Evolutionary conservation across 2,888 invertebrate species (phyloP).

Genomic region (Chydorus sphaericus): DNA sequence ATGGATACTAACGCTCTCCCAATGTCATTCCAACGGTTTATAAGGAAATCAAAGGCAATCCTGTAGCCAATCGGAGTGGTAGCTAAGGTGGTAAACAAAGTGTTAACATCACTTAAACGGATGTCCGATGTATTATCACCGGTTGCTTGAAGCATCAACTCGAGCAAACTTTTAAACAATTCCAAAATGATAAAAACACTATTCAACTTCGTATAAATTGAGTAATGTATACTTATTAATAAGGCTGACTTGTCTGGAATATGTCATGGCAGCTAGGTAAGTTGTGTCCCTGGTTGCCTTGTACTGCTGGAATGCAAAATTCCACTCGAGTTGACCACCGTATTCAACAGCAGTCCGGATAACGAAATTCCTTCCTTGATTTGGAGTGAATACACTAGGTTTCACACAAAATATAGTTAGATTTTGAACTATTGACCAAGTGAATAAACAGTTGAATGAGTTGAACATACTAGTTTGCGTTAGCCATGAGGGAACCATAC

Average conservation of each 20-base stretch:
- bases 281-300: neutral
- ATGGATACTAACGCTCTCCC: conserved; percentile 56
- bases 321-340: neutral
- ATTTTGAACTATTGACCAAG: neutral
- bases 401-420: neutral
- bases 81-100: conserved; percentile 61
- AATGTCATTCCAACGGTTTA: conserved; percentile 56
- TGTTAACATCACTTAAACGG: conserved; percentile 61
- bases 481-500: conserved; percentile 61
- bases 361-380: neutral
- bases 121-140: conserved; percentile 58
- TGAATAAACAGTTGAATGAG: too few species aligned
- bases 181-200: too few species aligned
- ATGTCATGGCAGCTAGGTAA: neutral
- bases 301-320: neutral
- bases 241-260: too few species aligned
- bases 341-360: neutral
- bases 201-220: too few species aligned
- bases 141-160: conserved; percentile 54
- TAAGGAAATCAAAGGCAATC: conserved; percentile 62
- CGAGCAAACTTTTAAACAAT: conserved; percentile 44
- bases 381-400: neutral
- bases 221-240: too few species aligned
- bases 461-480: conserved; percentile 40
- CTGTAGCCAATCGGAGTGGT: conserved; percentile 62